Percentiles rank a stretch among this genome's conserved stretches.
These are phyloP conservation scores for Cottoperca gobio DNA, from an alignment of 2,797 vertebrate species.

Conservation along the genomic window DNA sequence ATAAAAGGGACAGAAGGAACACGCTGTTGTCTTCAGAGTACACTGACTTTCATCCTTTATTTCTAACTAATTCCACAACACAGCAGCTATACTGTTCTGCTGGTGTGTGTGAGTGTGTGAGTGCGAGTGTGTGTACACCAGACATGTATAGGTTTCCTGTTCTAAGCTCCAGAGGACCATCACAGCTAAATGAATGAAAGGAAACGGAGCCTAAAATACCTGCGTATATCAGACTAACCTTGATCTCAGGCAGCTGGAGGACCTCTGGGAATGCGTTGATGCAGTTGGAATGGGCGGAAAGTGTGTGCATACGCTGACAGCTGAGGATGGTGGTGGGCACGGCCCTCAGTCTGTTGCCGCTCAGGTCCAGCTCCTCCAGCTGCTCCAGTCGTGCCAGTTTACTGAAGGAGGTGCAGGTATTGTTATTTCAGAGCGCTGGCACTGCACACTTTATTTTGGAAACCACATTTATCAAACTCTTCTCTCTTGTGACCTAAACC, in stretches of 20 bases:
- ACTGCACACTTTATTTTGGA: slow-evolving; percentile 7
- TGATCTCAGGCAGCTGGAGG: slow-evolving; percentile 96
- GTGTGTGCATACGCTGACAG: slow-evolving; percentile 93
- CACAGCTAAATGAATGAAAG: neutral
- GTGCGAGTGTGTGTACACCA: neutral
- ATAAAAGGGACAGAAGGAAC: neutral
- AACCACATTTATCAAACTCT: slow-evolving; percentile 13
- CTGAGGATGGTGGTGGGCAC: slow-evolving; percentile 95
- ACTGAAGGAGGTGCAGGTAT: slow-evolving; percentile 73
- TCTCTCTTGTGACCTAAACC: slow-evolving; percentile 6
- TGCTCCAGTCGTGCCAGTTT: slow-evolving; percentile 98
- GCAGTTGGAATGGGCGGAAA: slow-evolving; percentile 95
- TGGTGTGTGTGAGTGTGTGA: neutral
- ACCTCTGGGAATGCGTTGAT: slow-evolving; percentile 95
- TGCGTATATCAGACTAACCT: slow-evolving; percentile 79
- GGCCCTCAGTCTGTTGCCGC: slow-evolving; percentile 94
- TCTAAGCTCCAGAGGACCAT: neutral
- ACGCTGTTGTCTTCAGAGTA: neutral
- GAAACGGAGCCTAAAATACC: neutral
- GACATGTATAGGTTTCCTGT: neutral
- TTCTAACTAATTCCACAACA: neutral
- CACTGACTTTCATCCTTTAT: neutral
- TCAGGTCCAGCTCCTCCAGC: slow-evolving; percentile 96
- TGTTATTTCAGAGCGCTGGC: neutral
- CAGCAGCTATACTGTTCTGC: neutral